These are phyloP conservation scores for Pelosia muscerda DNA, from an alignment of 2,888 invertebrate genomes.

Conservation along the genomic window DNA sequence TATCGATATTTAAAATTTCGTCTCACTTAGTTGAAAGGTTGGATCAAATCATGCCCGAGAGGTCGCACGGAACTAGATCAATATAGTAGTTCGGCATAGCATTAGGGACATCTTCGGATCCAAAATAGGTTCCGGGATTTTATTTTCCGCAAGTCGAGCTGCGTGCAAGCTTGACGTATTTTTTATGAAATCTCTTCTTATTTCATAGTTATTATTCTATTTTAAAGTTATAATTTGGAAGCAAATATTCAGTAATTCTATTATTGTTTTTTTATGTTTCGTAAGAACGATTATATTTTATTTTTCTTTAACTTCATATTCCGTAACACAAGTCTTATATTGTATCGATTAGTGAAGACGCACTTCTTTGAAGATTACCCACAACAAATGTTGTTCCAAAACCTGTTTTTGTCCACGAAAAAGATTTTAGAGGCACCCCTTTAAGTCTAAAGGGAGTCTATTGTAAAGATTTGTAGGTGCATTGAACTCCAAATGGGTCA, in stretches of 20 bases:
- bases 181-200: too few species aligned
- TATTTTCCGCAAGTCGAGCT: too few species aligned
- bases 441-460: conserved; percentile 52
- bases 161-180: too few species aligned
- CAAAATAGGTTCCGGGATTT: too few species aligned
- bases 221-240: too few species aligned
- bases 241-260: too few species aligned
- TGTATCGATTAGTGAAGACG: conserved; percentile 27
- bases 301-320: neutral
- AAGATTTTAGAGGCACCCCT: conserved; percentile 48
- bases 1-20: neutral
- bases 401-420: conserved; percentile 52
- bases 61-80: too few species aligned
- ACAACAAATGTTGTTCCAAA: conserved; percentile 37
- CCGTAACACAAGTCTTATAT: conserved; percentile 19
- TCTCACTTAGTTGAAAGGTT: neutral
- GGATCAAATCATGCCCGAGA: neutral
- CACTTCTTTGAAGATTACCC: conserved; percentile 36
- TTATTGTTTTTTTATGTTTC: neutral
- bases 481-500: conserved; percentile 64
- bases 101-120: too few species aligned
- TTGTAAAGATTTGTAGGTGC: conserved; percentile 63
- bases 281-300: neutral
- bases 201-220: too few species aligned
- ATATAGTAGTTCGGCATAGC: too few species aligned